Conservation (phyloP, 1,140 invertebrate species). For the Heliconius hermathena region DNA sequence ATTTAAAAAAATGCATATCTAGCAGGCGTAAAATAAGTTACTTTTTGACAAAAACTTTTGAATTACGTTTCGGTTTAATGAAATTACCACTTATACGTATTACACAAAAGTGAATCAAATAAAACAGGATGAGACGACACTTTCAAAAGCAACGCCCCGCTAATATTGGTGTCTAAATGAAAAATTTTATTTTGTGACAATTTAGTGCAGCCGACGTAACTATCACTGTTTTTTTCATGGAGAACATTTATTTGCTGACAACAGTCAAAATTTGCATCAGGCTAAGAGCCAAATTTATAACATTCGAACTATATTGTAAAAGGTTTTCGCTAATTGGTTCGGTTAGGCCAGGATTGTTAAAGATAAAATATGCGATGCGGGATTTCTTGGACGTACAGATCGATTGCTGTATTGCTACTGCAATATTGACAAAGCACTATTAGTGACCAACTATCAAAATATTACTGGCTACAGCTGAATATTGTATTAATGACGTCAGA, state of each 20-base stretch:
- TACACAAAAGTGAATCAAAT: slow-evolving; percentile 22
- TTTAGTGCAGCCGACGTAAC: slow-evolving; percentile 62
- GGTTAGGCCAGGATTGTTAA: slow-evolving; percentile 78
- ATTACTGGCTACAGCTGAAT: neutral
- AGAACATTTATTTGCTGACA: slow-evolving; percentile 76
- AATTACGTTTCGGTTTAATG: neutral
- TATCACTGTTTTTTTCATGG: slow-evolving; percentile 53
- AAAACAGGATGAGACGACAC: slow-evolving; percentile 20
- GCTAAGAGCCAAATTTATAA: slow-evolving; percentile 80
- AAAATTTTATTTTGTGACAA: slow-evolving; percentile 46
- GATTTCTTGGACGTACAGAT: slow-evolving; percentile 76
- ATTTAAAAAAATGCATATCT: too few species aligned
- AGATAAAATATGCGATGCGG: slow-evolving; percentile 80
- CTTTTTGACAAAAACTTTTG: neutral
- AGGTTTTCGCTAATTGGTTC: slow-evolving; percentile 79
- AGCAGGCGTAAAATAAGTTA: neutral
- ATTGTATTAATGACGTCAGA: neutral
- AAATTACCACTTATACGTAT: slow-evolving; percentile 6
- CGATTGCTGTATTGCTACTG: slow-evolving; percentile 68
- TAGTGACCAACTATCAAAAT: slow-evolving; percentile 2
- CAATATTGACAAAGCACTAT: slow-evolving; percentile 44
- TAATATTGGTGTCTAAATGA: slow-evolving; percentile 29
- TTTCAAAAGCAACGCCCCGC: slow-evolving; percentile 13
- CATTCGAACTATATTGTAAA: slow-evolving; percentile 67
- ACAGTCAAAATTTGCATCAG: slow-evolving; percentile 77